Conservation (phyloP, 2,888 invertebrate genomes). For the Callyntrura guangdongensis region DNA sequence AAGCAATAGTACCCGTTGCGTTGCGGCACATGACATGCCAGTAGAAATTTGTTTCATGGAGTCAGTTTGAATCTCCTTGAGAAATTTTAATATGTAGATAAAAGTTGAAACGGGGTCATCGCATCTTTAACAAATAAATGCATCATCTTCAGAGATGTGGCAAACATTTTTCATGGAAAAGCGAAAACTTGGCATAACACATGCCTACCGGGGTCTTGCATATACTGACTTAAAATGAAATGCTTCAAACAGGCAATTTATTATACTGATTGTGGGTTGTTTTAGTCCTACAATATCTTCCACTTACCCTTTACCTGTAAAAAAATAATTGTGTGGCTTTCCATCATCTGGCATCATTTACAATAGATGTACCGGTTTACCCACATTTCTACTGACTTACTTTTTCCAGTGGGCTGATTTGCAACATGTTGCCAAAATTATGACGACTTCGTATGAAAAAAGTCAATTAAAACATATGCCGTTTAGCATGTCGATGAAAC, state of each 20-base stretch:
- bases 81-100: too few species aligned
- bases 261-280: slow-evolving; percentile 21
- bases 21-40: too few species aligned
- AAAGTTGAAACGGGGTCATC: too few species aligned
- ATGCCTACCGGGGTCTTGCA: neutral
- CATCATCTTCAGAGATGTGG: neutral
- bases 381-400: slow-evolving; percentile 42
- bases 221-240: neutral
- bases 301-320: neutral
- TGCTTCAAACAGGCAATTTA: slow-evolving; percentile 32
- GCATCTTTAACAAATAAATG: neutral
- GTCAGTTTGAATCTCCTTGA: too few species aligned
- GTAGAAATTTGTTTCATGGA: too few species aligned
- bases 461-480: slow-evolving; percentile 46
- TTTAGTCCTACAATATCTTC: neutral
- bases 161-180: slow-evolving; percentile 15
- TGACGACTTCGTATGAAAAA: neutral
- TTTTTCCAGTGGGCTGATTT: neutral
- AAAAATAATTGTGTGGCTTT: neutral
- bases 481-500: neutral
- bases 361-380: slow-evolving; percentile 35
- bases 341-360: slow-evolving; percentile 18
- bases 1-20: too few species aligned
- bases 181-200: neutral
- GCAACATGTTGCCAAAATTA: slow-evolving; percentile 58